Evolutionary conservation across 2,113 vertebrate genomes (phyloP), one percentile per base, ranked within the genome.

Genomic region (Aspidoscelis tigris): DNA sequence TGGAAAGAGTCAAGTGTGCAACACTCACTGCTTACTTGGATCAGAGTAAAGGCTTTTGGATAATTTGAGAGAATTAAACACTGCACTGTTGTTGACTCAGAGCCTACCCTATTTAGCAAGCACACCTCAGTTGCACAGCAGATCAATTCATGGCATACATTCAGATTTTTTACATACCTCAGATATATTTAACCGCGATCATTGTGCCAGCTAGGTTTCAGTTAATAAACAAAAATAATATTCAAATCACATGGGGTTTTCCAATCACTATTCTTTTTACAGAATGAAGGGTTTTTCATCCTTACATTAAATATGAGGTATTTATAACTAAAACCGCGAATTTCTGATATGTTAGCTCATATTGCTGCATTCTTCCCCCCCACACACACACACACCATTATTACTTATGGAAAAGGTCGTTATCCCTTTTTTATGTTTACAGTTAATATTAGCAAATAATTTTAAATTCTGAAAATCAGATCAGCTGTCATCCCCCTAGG

Each of bases 371-470:
- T 81, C 86, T 85, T 24, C 61, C 41, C 4, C 21, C 33, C 33
- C 33, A 1, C 33, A 1, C 33, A 33, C 33, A 21, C 11, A 20
- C 73, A 88, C 61, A 80, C 20, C 76, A 72, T 71, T 71, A 44
- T 85, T 88, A 89, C 82, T 70, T 76, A 43, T 81, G 73, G 87
- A 80, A 55, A 86, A 44, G 43, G 84, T 68, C 33, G 80, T 86
- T 84, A 85, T 83, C 83, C 71, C 78, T 89, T 86, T 41, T 4
- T 7, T 58, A 22, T 87, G 11, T 82, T 83, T 87, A 81, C 88
- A 68, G 4, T 22, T 82, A 86, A 44, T 73, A n/a, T 90, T 89
- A 88, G 11, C 14, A 76, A 7, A 69, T 86, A 72, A 33, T 82
- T 88, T 74, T 21, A 41, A 88, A 24, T 75, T 7, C 53, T 90